Conservation (phyloP, 1,140 invertebrate species). For the Sesamia nonagrioides region DNA sequence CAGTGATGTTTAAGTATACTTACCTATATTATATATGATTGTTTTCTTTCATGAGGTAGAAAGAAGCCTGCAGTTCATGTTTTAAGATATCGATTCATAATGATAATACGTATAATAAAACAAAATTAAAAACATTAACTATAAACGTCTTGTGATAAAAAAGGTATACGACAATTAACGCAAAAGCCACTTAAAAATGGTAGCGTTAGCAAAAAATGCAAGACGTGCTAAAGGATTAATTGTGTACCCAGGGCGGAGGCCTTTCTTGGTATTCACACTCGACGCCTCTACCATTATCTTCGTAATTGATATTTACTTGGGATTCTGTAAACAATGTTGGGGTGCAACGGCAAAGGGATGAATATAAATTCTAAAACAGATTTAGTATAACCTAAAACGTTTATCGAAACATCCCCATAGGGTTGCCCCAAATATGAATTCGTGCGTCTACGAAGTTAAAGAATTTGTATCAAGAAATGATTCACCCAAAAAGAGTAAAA, state of each 20-base stretch:
- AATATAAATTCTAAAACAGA: slow-evolving; percentile 7
- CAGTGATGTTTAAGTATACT: neutral
- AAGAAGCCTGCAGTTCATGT: neutral
- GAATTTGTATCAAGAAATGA: slow-evolving; percentile 36
- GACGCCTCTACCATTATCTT: slow-evolving; percentile 28
- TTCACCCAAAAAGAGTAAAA: slow-evolving; percentile 29
- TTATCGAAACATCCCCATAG: neutral
- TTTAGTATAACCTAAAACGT: slow-evolving; percentile 7
- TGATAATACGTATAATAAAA: no score
- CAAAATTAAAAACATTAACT: neutral
- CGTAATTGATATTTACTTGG: slow-evolving; percentile 45
- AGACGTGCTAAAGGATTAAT: slow-evolving; percentile 51
- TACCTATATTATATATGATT: no score
- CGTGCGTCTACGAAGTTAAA: slow-evolving; percentile 1
- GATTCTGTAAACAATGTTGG: slow-evolving; percentile 13
- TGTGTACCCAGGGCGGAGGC: slow-evolving; percentile 30
- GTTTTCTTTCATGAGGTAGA: no score
- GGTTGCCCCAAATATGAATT: neutral
- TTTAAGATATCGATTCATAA: neutral
- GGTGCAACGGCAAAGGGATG: slow-evolving; percentile 19
- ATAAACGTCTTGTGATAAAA: neutral
- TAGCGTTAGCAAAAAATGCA: slow-evolving; percentile 7
- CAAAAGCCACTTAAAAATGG: neutral
- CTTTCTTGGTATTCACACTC: slow-evolving; percentile 46
- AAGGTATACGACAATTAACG: neutral